Base-by-base conservation (phyloP, 2,888 invertebrate species). In the Drosophila eohydei region DNA sequence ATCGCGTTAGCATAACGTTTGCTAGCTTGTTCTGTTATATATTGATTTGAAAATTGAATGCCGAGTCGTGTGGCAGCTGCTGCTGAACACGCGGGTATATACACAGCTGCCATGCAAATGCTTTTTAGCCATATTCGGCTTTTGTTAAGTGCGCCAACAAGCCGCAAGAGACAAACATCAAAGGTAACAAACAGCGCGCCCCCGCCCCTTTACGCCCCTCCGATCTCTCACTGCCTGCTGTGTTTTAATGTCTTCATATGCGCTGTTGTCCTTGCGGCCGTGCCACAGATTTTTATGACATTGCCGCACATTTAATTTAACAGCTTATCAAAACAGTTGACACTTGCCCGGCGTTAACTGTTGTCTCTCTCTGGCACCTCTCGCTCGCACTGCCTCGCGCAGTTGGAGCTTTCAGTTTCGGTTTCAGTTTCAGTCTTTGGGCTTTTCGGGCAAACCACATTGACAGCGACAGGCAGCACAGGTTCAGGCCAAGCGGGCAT, bases 281-380 rank as follows among this genome's bases (percentile, higher is more conserved):
- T 73, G 80, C 68, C 83, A 81, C 81, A 86, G 78, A 81, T 83
- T 88, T 88, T 88, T 82, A 86, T 68, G 85, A 80, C 84, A 69
- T 83, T 76, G 74, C 69, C 60, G 78, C 78, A 54, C 80, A 78
- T 84, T 83, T 80, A 74, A 80, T 83, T 89, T 89, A 84, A 80
- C 69, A 80, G 69, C 83, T 88, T 89, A 88, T 84, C 89, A 89
- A 86, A 78, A 83, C 83, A 88, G 80, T 84, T 87, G 80, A 75
- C 88, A 87, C 88, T 80, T 76, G 64, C 74, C 52, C 65, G 58
- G 48, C 43, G 32, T 21, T 26, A 41, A 32, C 36, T 28, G 36
- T 3, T 5, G 2, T 40, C 41, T 3, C 36, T 26, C 21, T 1
- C 16, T 38, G 12, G 8, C 54, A 26, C n/a, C 16, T 14, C 50